phyloP scores from a whole-genome alignment of 1,140 invertebrate species.

The Drosophila nebulosa region DNA sequence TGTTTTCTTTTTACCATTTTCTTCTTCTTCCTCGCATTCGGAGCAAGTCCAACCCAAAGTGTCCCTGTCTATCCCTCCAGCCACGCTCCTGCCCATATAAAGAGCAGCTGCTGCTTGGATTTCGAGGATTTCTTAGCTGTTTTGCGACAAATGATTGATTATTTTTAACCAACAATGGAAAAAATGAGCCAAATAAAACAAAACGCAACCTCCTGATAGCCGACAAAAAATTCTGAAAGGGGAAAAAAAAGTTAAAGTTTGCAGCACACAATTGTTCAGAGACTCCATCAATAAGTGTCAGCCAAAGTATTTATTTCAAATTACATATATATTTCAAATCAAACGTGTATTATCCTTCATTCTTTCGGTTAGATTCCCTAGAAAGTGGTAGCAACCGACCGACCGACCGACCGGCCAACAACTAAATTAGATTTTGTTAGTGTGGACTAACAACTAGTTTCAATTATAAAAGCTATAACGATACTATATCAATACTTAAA shows the following conservation, averaged over 20 bases:
- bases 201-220: background rate
- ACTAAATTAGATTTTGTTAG: no score
- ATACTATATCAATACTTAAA: no score
- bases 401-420: no score
- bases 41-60: background rate
- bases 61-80: background rate
- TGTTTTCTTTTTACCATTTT: conserved; percentile 23
- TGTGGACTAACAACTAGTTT: no score
- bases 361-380: no score
- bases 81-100: background rate
- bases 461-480: no score
- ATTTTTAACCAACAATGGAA: conserved; percentile 16
- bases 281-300: background rate
- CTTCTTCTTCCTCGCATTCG: conserved; percentile 7
- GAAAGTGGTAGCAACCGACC: no score
- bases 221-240: background rate
- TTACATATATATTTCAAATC: background rate
- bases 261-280: background rate
- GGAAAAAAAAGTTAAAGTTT: background rate
- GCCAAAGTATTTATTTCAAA: background rate
- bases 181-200: conserved; percentile 1
- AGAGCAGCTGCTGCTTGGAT: background rate
- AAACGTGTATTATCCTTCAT: no score
- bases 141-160: conserved; percentile 43
- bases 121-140: conserved; percentile 7